Evolutionary conservation across 2,888 invertebrate genomes (phyloP).

Genomic region (Trissolcus brochymenae): DNA sequence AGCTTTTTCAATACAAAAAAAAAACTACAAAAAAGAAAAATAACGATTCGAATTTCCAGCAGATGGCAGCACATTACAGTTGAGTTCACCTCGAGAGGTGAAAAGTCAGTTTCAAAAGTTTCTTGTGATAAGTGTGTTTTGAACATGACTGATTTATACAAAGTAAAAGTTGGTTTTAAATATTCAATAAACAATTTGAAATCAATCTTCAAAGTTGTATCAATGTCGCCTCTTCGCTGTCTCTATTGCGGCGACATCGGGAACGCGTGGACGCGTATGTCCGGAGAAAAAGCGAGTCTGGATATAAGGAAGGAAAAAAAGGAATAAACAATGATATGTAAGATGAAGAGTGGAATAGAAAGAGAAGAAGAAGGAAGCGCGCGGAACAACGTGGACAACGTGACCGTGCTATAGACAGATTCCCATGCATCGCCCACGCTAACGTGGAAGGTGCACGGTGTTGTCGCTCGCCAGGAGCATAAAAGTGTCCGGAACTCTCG

Average conservation of each 20-base stretch:
- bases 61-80: too few relatives aligned
- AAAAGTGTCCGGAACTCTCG: slow-evolving; percentile 69
- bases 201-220: slow-evolving; percentile 60
- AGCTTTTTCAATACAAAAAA: too few relatives aligned
- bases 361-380: slow-evolving; percentile 51
- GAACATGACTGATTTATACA: too few relatives aligned
- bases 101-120: too few relatives aligned
- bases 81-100: too few relatives aligned
- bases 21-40: too few relatives aligned
- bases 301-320: slow-evolving; percentile 34
- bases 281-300: slow-evolving; percentile 17
- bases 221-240: slow-evolving; percentile 53
- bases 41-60: too few relatives aligned
- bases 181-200: slow-evolving; percentile 65
- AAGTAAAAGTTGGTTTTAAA: too few relatives aligned
- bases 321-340: slow-evolving; percentile 26
- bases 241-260: slow-evolving; percentile 39
- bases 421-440: slow-evolving; percentile 70
- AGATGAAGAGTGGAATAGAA: slow-evolving; percentile 48
- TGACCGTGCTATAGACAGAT: slow-evolving; percentile 61
- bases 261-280: slow-evolving; percentile 38
- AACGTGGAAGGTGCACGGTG: slow-evolving; percentile 66
- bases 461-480: slow-evolving; percentile 72
- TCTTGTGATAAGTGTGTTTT: too few relatives aligned
- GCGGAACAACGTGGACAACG: slow-evolving; percentile 51